Base-by-base conservation (phyloP, 2,113 vertebrate genomes). In the Ammodytes dubius region DNA sequence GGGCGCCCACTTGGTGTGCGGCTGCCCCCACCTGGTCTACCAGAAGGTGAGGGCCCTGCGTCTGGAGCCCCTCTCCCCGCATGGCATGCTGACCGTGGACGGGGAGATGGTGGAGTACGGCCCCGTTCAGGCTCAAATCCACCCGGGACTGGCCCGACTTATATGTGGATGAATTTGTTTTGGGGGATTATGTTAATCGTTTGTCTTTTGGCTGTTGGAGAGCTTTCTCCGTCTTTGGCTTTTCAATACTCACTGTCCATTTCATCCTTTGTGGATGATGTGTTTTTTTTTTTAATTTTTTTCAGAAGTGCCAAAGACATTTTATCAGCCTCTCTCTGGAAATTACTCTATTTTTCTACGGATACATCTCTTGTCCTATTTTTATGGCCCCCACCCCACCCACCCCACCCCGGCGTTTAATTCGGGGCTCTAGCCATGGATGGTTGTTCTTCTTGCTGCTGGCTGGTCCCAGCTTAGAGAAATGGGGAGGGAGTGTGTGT, bases 91-190 rank as follows among this genome's bases (percentile, higher is more conserved):
- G 91, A 94, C 97, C 0, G 97, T 99, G 87, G 98, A 99, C 0
- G 98, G 98, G 0, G 97, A 99, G 88, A 50, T 89, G 57, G 90
- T 98, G 90, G 87, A 95, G 10, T 97, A 96, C 0, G 96, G 97
- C 43, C 94, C 97, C 0, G 85, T 99, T 27, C 97, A 99, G 91
- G 97, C 96, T 11, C 97, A 99, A 87, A 90, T 98, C 70, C 98
- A 99, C 60, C 42, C 84, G 0, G 92, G 95, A 57, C 91, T 93
- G 61, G 93, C 95, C 56, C 93, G 93, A 66, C 61, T 98, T 66
- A 93, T 97, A 82, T 88, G 84, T 43, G 95, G 94, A 81, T 96
- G 88, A 95, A 67, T 57, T n/a, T 47, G 1, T 27, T 27, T 27
- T 1, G 27, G 27, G 27, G 56, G 75, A 78, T 86, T 74, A 70